Evolutionary conservation across 2,113 vertebrate species (phyloP), one percentile per base, ranked within the genome.

Genomic region (Hippopotamus amphibius): DNA sequence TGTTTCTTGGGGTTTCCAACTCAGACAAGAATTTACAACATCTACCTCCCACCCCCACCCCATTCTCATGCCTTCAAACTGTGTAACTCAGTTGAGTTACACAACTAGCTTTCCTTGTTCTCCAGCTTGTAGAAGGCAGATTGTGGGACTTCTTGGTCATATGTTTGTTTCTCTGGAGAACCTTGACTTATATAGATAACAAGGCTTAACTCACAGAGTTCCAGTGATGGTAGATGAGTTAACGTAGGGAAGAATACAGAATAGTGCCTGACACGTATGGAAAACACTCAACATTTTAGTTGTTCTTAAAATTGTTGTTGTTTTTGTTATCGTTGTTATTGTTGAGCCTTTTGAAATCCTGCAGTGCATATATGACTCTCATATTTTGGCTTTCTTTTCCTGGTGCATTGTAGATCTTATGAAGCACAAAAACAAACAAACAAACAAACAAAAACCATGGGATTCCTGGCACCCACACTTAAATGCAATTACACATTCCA

Each of bases 401-500:
- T 22, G 11, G 57, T 33, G 3, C 7, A 13, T 24, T 69, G 50
- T 66, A 41, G 15, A 81, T 61, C 57, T 86, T 82, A 69, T 1
- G 33, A 41, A 33, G 22, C 37, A 71, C n/a, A 65, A 66, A 87
- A 37, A 74, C 10, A 87, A 37, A 74, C 10, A 87, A 37, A 74
- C 10, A 37, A 37, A 71, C n/a, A 65, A 66, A 71, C n/a, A 65
- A 66, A 87, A 37, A 74, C 10, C 68, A 48, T 9, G 12, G 12
- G 26, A 30, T 77, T 90, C 41, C 50, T 91, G 68, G 68, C 37
- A 77, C 19, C 28, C 43, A 87, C 24, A 33, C 43, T 93, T 53
- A 82, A 90, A 82, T 87, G 28, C 68, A 83, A 82, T 87, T 63
- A 63, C 82, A 8, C 37, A 66, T 71, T 93, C 53, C 53, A 77